These are phyloP conservation scores for Aleiodes testaceus DNA, from an alignment of 2,888 invertebrate genomes.

Conservation along the genomic window DNA sequence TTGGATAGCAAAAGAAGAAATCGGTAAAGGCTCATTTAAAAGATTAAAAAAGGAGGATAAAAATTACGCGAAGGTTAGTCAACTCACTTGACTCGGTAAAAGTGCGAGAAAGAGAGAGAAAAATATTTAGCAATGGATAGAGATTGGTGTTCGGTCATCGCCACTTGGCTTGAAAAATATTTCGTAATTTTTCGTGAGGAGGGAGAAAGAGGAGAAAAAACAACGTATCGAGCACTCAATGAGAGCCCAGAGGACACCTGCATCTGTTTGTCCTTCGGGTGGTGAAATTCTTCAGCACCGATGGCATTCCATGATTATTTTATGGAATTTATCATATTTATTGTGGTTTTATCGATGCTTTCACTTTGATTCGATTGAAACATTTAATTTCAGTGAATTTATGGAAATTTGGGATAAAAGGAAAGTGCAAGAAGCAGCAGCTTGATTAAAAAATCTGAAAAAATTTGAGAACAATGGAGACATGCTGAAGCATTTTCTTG, in stretches of 20 bases:
- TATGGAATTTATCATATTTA: neutral
- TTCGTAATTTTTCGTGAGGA: constrained; percentile 39
- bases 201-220: constrained; percentile 24
- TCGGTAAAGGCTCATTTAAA: constrained; percentile 30
- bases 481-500: too few species aligned
- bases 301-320: neutral
- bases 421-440: too few species aligned
- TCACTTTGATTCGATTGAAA: too few species aligned
- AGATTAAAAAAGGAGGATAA: constrained; percentile 37
- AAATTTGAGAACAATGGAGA: too few species aligned
- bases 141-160: constrained; percentile 37
- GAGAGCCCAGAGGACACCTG: constrained; percentile 7
- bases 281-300: neutral
- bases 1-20: constrained; percentile 25
- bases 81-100: constrained; percentile 18
- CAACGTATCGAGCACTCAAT: neutral
- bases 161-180: constrained; percentile 37
- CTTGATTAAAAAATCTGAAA: too few species aligned
- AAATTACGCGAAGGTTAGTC: constrained; percentile 31
- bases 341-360: too few species aligned
- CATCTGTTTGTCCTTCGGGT: constrained; percentile 9
- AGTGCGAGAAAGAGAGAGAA: constrained; percentile 27
- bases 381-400: too few species aligned
- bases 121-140: constrained; percentile 41
- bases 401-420: too few species aligned